Percentiles rank a stretch among this genome's conserved stretches.
phyloP scores from a whole-genome alignment of 2,888 invertebrate species.

The Tenthredo distinguenda region DNA sequence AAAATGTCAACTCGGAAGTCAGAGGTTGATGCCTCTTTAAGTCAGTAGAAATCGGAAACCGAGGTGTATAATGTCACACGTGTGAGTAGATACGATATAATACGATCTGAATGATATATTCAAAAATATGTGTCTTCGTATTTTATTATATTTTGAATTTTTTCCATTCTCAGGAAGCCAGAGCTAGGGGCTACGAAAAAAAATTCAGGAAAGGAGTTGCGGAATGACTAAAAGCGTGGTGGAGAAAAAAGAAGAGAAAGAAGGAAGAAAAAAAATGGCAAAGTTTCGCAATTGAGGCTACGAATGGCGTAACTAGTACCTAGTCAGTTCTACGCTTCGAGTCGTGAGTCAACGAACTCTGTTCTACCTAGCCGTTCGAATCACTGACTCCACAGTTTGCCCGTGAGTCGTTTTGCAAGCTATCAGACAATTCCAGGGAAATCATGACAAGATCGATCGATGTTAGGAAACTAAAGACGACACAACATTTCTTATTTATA shows the following conservation, averaged over 20 bases:
- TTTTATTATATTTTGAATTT: background rate
- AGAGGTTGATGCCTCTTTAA: slow-evolving; percentile 19
- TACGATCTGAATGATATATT: background rate
- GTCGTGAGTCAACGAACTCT: slow-evolving; percentile 42
- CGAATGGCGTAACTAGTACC: slow-evolving; percentile 20
- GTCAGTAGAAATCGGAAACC: slow-evolving; percentile 27
- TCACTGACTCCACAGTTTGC: slow-evolving; percentile 30
- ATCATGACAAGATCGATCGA: slow-evolving; percentile 9
- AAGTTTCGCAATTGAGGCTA: slow-evolving; percentile 38
- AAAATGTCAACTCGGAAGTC: slow-evolving; percentile 30
- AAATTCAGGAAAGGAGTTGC: background rate
- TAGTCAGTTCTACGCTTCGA: slow-evolving; percentile 12
- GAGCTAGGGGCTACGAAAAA: background rate
- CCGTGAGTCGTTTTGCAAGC: slow-evolving; percentile 12
- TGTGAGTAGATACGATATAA: background rate
- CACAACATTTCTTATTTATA: background rate
- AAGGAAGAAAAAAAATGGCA: slow-evolving; percentile 14
- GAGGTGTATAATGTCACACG: background rate
- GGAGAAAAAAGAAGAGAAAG: background rate
- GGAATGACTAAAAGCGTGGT: background rate
- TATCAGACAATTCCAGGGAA: slow-evolving; percentile 2
- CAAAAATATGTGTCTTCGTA: background rate
- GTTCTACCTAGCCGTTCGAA: slow-evolving; percentile 23
- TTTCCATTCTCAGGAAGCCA: background rate
- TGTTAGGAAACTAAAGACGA: background rate